These are phyloP conservation scores for Podarcis siculus DNA, from an alignment of 2,797 vertebrate species.

Conservation along the genomic window DNA sequence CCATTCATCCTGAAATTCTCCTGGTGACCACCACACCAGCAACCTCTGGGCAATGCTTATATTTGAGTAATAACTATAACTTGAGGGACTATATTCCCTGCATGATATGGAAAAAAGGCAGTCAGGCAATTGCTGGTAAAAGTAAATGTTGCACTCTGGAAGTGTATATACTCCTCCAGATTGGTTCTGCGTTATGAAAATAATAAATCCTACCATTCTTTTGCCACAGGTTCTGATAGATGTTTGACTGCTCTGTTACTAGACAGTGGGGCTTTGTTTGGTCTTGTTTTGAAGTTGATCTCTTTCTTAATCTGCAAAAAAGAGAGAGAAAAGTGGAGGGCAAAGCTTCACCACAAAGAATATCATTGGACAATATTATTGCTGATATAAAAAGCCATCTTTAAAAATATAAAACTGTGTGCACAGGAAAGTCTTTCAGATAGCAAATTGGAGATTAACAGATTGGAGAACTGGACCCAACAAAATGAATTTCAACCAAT, in stretches of 20 bases:
- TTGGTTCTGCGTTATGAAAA: conserved; percentile 61
- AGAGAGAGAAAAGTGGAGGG: background rate
- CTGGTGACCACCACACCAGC: background rate
- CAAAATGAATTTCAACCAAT: too few species aligned
- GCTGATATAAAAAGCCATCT: conserved; percentile 40
- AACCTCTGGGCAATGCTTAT: conserved; percentile 15
- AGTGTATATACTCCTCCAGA: conserved; percentile 40
- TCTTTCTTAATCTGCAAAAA: conserved; percentile 36
- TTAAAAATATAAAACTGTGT: background rate
- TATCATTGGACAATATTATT: background rate
- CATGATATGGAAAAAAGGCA: conserved; percentile 46
- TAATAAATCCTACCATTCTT: conserved; percentile 67
- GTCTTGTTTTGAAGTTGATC: conserved; percentile 28
- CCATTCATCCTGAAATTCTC: conserved; percentile 9
- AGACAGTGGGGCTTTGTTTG: background rate
- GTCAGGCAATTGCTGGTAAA: conserved; percentile 46
- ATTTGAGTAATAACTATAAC: conserved; percentile 26
- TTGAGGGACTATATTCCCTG: background rate
- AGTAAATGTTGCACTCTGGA: conserved; percentile 46
- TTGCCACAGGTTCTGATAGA: background rate
- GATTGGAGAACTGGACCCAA: too few species aligned
- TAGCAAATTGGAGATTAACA: too few species aligned
- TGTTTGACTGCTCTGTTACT: conserved; percentile 36
- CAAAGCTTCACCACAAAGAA: conserved; percentile 52
- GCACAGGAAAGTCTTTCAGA: background rate